These are phyloP conservation scores for Cyrtonyx montezumae DNA, from an alignment of 2,113 vertebrate genomes.

Conservation along the genomic window DNA sequence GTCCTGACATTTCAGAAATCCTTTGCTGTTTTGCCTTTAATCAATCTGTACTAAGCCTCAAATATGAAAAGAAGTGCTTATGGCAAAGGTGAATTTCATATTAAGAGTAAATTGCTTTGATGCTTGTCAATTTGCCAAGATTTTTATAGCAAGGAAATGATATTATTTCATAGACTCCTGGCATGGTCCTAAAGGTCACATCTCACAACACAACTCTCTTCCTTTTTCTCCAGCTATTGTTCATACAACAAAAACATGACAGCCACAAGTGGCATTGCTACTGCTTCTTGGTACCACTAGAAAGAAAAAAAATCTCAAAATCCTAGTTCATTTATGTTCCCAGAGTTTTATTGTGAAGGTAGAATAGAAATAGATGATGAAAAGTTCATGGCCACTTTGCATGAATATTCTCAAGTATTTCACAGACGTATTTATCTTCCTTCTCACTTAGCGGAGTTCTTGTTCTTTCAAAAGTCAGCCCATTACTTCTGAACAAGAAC, in stretches of 20 bases:
- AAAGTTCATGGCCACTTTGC: background rate
- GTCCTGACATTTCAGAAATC: constrained; percentile 72
- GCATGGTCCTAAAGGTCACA: constrained; percentile 42
- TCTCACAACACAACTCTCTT: background rate
- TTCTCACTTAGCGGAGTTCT: background rate
- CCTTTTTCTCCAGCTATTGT: background rate
- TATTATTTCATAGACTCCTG: constrained; percentile 24
- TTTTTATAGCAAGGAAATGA: constrained; percentile 25
- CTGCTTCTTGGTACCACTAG: background rate
- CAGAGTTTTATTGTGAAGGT: background rate
- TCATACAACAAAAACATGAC: background rate
- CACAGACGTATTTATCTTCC: background rate
- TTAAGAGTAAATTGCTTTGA: constrained; percentile 60
- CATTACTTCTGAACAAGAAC: background rate
- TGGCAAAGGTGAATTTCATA: constrained; percentile 64
- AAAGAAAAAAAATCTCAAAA: background rate
- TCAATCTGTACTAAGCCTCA: constrained; percentile 60
- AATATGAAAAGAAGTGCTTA: constrained; percentile 65
- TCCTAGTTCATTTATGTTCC: background rate
- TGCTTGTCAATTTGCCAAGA: constrained; percentile 29
- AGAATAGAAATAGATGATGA: background rate
- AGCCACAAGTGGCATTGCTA: background rate
- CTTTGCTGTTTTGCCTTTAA: constrained; percentile 63
- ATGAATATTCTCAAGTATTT: background rate
- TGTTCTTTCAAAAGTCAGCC: background rate